Base-by-base conservation (phyloP, 2,888 invertebrate species). In the Bombyx huttoni region DNA sequence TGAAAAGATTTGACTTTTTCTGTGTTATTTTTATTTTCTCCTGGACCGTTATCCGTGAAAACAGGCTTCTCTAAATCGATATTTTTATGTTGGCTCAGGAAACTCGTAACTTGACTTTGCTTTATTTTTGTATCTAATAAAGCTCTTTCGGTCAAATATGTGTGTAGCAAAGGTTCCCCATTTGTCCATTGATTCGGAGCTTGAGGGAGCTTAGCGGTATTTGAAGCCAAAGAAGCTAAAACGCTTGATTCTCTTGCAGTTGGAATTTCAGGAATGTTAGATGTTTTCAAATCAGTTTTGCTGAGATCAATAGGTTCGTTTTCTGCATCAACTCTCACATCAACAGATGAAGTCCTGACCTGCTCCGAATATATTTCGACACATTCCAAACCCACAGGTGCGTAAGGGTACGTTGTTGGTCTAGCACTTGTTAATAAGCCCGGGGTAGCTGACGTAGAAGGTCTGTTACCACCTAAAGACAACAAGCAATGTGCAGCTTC, bases 401-500 rank as follows among this genome's bases (percentile, higher is more conserved):
- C 87, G 63, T 93, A 93, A 0, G 93, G 94, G 72, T 93, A 94
- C 12, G 93, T 93, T 13, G 91, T 81, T 0, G 93, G 93, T 60
- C 93, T 84, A 13, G 89, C 90, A 48, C 89, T 84, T n/a, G 91
- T 91, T 47, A 91, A 77, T 3, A 91, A 75, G 7, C 91, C 90
- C 0, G 92, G 90, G 1, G 89, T 81, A 51, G 83, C 75, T 9
- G 83, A 77, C 6, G 82, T 76, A 1, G 90, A 84, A 8, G 90
- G 89, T 48, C 91, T 86, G 64, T 88, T 83, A 24, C 90, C 93
- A 6, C 93, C 92, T 48, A 96, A 81, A 45, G 95, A 94, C 47
- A 96, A 78, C 54, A 96, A 81, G 68, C 96, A 94, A 63, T 94
- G 93, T 0, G 96, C 96, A 8, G 96, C 96, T 82, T 96, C 96